phyloP scores from a whole-genome alignment of 2,113 vertebrate species.

The Uria aalge region DNA sequence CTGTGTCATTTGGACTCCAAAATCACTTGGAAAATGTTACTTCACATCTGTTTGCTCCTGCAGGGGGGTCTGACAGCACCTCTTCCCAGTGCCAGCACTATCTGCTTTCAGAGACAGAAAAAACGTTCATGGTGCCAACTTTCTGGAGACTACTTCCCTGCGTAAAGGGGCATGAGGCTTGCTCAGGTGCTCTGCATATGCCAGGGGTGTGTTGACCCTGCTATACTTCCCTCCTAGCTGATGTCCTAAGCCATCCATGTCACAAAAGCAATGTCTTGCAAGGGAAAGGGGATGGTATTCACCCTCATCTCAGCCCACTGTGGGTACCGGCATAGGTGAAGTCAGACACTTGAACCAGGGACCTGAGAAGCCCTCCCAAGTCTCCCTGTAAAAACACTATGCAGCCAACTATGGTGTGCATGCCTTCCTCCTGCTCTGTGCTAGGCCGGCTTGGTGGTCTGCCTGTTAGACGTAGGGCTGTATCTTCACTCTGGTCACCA shows the following conservation, averaged over 20 bases:
- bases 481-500: background rate
- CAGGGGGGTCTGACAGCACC: background rate
- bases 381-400: background rate
- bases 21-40: constrained; percentile 33
- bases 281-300: background rate
- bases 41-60: background rate
- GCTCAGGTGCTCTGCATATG: background rate
- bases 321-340: background rate
- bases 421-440: background rate
- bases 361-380: background rate
- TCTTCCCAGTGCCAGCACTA: background rate
- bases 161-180: background rate
- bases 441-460: background rate
- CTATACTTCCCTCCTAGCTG: background rate
- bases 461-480: background rate
- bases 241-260: background rate
- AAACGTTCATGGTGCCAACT: background rate
- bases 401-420: background rate
- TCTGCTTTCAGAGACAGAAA: background rate
- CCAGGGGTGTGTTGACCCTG: background rate
- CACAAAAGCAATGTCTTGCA: background rate
- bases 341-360: background rate
- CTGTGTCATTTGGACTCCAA: background rate
- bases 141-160: background rate
- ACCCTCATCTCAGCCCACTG: background rate